Percentiles rank a stretch among this genome's conserved stretches.
Evolutionary conservation across 2,113 vertebrate species (phyloP).

Genomic region (Xiphias gladius): DNA sequence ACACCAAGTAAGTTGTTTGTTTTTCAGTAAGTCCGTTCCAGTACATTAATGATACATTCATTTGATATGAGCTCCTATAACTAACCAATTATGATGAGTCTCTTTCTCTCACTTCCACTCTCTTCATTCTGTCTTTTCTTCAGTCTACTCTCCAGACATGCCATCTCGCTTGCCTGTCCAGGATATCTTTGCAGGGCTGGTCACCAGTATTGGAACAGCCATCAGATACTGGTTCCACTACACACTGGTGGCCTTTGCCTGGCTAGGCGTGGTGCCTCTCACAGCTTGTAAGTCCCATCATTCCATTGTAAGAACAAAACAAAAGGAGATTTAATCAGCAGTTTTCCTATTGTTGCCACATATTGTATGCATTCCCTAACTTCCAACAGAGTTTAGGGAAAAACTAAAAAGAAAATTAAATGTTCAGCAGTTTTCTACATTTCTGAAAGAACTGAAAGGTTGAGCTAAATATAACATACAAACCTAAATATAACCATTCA

Average conservation of each 20-base stretch:
- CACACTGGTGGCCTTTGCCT: slow-evolving; percentile 98
- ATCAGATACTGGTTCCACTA: slow-evolving; percentile 99
- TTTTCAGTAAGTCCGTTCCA: slow-evolving; percentile 1
- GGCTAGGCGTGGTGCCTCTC: slow-evolving; percentile 98
- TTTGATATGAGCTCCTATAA: background rate
- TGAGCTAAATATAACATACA: background rate
- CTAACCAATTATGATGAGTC: background rate
- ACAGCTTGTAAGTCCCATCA: slow-evolving; percentile 93
- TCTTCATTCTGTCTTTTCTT: background rate
- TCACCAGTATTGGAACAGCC: slow-evolving; percentile 97
- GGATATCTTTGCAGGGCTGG: slow-evolving; percentile 97
- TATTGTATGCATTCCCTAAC: too few relatives aligned
- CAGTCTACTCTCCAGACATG: slow-evolving; percentile 99
- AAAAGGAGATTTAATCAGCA: background rate
- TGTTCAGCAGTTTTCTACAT: background rate
- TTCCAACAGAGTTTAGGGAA: background rate
- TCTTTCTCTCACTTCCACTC: background rate
- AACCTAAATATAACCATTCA: background rate
- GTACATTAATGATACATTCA: too few relatives aligned
- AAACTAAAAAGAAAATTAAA: background rate
- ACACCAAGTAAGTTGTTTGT: slow-evolving; percentile 93
- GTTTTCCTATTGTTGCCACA: background rate
- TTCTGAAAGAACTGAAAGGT: background rate
- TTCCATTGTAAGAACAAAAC: background rate
- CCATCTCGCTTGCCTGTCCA: slow-evolving; percentile 96